A percentile compares a stretch with the other conserved stretches of the same genome.
Conservation (phyloP, 2,113 vertebrate species). For the Lagopus muta region DNA sequence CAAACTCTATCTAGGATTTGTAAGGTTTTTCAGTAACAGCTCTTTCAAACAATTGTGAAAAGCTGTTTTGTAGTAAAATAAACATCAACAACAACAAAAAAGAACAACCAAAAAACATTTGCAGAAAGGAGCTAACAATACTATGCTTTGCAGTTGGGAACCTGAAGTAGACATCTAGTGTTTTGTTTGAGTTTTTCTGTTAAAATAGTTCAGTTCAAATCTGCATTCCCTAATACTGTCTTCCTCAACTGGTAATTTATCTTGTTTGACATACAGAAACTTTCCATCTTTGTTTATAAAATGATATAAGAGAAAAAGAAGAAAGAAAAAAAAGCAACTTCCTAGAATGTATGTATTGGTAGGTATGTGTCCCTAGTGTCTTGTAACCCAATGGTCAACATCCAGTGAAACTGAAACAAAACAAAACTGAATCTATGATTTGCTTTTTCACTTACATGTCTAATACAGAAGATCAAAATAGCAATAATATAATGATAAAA, state of each 20-base stretch:
- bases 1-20: neutral
- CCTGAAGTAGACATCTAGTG: neutral
- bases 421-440: rapidly evolving
- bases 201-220: neutral
- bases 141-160: neutral
- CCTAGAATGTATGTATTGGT: too few relatives aligned
- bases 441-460: neutral
- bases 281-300: neutral
- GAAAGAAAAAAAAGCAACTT: neutral
- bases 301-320: neutral
- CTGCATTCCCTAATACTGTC: neutral
- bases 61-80: neutral
- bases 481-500: too few relatives aligned
- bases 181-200: neutral
- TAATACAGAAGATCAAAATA: neutral
- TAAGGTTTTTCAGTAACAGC: neutral
- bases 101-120: neutral
- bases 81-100: too few relatives aligned
- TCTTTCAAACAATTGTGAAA: neutral
- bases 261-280: neutral
- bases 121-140: neutral
- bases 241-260: neutral
- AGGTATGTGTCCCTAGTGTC: neutral
- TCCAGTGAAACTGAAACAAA: neutral
- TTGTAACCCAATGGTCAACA: neutral